Conservation (phyloP, 1,140 invertebrate genomes). For the Diorhabda sublineata region DNA sequence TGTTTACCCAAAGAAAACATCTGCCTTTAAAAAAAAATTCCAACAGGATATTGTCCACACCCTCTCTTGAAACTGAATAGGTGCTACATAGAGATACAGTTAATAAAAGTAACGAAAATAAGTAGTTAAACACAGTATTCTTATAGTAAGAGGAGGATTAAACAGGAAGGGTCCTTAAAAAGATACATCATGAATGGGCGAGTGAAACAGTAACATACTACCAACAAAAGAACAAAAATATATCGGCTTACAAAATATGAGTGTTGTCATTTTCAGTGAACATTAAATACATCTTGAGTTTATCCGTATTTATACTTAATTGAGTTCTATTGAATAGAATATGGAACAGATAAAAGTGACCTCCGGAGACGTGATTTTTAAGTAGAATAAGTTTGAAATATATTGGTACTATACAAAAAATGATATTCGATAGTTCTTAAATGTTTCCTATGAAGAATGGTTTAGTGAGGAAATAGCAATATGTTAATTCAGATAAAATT, state of each 20-base stretch:
- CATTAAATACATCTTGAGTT: slow-evolving; percentile 10
- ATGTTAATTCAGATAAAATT: too few relatives aligned
- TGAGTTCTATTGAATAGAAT: neutral
- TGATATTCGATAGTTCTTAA: too few relatives aligned
- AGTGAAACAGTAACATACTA: slow-evolving; percentile 16
- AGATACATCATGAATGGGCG: slow-evolving; percentile 11
- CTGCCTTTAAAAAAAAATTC: slow-evolving; percentile 11
- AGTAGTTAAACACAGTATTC: slow-evolving; percentile 15
- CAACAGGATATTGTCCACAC: slow-evolving; percentile 13
- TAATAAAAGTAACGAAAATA: slow-evolving; percentile 16
- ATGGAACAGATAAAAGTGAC: neutral
- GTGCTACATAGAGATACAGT: slow-evolving; percentile 15
- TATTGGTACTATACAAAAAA: too few relatives aligned
- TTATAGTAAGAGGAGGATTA: slow-evolving; percentile 9
- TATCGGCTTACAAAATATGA: slow-evolving; percentile 14
- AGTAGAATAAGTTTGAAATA: too few relatives aligned
- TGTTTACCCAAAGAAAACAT: slow-evolving; percentile 8
- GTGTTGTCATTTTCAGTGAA: slow-evolving; percentile 12
- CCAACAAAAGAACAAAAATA: slow-evolving; percentile 10
- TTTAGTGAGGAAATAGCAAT: too few relatives aligned
- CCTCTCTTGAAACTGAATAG: slow-evolving; percentile 15
- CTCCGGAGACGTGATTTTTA: neutral
- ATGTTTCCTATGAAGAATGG: too few relatives aligned
- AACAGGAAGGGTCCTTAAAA: slow-evolving; percentile 15
- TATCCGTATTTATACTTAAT: neutral